Percentiles rank a stretch among this genome's conserved stretches.
phyloP scores from a whole-genome alignment of 2,888 invertebrate genomes.

The Brenthis hecate region DNA sequence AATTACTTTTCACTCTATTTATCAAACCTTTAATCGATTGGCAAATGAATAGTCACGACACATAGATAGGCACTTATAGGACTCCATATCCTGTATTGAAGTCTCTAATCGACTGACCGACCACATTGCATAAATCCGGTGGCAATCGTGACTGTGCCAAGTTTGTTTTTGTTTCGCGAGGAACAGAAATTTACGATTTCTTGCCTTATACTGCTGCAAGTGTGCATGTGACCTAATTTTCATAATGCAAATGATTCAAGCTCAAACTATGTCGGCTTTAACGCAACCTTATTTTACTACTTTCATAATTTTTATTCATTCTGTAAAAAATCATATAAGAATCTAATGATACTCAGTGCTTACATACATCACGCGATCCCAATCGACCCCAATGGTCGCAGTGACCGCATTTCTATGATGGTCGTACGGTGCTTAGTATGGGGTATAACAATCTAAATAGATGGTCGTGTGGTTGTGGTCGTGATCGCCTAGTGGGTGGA shows the following conservation, averaged over 20 bases:
- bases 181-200: constrained; percentile 18
- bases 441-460: no score
- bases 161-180: constrained; percentile 21
- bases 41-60: constrained; percentile 17
- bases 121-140: constrained; percentile 21
- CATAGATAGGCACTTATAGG: constrained; percentile 5
- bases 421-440: no score
- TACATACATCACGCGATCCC: no score
- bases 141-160: constrained; percentile 23
- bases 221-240: neutral
- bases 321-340: no score
- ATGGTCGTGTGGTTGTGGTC: no score
- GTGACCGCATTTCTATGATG: no score
- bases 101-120: constrained; percentile 14
- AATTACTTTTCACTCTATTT: constrained; percentile 11
- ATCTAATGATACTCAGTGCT: no score
- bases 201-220: neutral
- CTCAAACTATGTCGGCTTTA: no score
- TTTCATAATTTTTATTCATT: no score
- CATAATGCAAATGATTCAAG: neutral
- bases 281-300: no score
- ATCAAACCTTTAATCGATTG: constrained; percentile 11
- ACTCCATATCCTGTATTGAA: constrained; percentile 25
- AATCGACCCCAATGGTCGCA: no score
- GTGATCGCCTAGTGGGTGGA: no score